Evolutionary conservation across 64 coral and sea anemone genomes (phyloP), one percentile per base, ranked within the genome.

Genomic region (Astreopora myriophthalma): DNA sequence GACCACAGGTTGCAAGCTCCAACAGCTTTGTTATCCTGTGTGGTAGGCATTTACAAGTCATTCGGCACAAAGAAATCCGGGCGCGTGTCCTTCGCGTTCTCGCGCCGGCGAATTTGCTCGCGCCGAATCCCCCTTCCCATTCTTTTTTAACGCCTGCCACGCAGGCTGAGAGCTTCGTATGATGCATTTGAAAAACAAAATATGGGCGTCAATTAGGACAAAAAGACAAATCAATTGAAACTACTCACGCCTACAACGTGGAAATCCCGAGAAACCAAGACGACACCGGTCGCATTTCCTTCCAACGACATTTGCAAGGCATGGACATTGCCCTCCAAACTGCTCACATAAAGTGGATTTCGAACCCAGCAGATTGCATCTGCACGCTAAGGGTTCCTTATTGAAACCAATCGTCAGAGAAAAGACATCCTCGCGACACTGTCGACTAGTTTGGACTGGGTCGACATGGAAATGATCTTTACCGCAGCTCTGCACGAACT

Each of bases 231-330:
- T n/a, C n/a, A n/a, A 25, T 42, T 35, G 34, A 20, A 49, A 74
- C 5, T 38, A 68, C 57, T 51, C 22, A 39, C 60, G 14, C 38
- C 28, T 34, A 29, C 95, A 97, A 22, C 88, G 88, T 26, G 96
- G 96, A 33, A 95, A 98, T 27, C 93, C 96, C 34, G 89, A 80
- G 67, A 95, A 86, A 11, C 93, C 90, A 5, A 69, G 66, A 35
- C 76, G 58, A n/a, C 96, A 98, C 39, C 90, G 87, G 64, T 98
- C 93, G 48, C 96, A 98, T 32, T 38, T 84, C 40, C 96, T 89
- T 16, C 96, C 93, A 1, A 95, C 96, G 12, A 98, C 86, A 69
- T 98, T 77, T 29, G 34, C 9, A 22, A 60, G 70, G 65, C 96
- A 98, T 36, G 44, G 22, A 26, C 96, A 98, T 74, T 92, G 93